Percentiles rank a stretch among this genome's conserved stretches.
Evolutionary conservation across 1,140 invertebrate genomes (phyloP).

Genomic region (Drosophila watanabei): DNA sequence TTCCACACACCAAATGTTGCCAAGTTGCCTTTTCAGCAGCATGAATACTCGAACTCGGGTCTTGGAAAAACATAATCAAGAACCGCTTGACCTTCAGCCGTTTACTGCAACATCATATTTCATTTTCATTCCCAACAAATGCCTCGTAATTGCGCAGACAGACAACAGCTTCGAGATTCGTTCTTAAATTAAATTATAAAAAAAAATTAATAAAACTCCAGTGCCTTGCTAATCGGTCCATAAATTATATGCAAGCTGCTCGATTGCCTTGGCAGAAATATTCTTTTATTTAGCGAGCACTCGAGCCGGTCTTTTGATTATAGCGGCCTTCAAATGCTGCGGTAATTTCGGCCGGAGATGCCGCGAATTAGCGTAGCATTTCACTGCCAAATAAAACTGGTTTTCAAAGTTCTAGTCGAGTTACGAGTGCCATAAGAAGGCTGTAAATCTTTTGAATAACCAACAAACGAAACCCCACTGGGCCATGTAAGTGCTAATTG

Average conservation of each 20-base stretch:
- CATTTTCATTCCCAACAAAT: conserved; percentile 44
- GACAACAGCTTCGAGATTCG: conserved; percentile 30
- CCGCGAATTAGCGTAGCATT: conserved; percentile 27
- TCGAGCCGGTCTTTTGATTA: conserved; percentile 38
- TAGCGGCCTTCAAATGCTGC: conserved; percentile 21
- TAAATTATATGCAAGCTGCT: conserved; percentile 55
- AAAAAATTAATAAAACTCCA: conserved; percentile 29
- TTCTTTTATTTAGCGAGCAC: conserved; percentile 41
- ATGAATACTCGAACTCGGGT: conserved; percentile 4
- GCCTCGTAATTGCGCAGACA: conserved; percentile 44
- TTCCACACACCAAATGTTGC: conserved; percentile 28
- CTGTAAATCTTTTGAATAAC: conserved; percentile 15
- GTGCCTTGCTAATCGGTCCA: conserved; percentile 51
- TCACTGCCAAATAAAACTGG: conserved; percentile 34
- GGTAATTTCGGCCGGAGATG: conserved; percentile 28
- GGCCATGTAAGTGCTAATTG: conserved; percentile 41
- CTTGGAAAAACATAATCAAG: conserved; percentile 48
- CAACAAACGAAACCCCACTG: conserved; percentile 4
- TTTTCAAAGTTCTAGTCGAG: conserved; percentile 35
- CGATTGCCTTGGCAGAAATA: conserved; percentile 68
- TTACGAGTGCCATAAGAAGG: not conserved
- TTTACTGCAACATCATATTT: conserved; percentile 61
- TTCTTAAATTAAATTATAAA: conserved; percentile 50
- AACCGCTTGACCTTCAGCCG: conserved; percentile 47
- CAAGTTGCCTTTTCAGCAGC: conserved; percentile 37